A percentile compares a stretch with the other conserved stretches of the same genome.
Evolutionary conservation across 2,797 vertebrate genomes (phyloP).

Genomic region (Prionace glauca): DNA sequence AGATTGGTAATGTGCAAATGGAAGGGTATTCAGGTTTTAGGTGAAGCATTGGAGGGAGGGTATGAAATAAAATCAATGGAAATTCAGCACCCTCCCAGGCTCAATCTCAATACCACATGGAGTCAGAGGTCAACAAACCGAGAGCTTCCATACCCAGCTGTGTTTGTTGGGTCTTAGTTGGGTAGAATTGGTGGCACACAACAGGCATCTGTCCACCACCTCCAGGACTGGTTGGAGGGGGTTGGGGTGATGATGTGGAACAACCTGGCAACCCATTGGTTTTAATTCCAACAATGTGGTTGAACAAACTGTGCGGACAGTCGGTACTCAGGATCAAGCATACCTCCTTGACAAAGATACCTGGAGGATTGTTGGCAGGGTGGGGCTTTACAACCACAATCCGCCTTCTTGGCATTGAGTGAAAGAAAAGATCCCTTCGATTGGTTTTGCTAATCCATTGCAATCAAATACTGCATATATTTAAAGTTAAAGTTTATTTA

Average conservation of each 20-base stretch:
- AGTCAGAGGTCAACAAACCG: not conserved
- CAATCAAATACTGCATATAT: not conserved
- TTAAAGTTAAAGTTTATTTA: too few relatives aligned
- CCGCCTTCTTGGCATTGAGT: not conserved
- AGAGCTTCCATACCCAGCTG: too few relatives aligned
- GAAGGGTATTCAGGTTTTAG: not conserved
- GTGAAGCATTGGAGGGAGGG: not conserved
- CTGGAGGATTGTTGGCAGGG: not conserved
- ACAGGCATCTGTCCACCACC: not conserved
- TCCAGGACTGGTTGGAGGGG: too few relatives aligned
- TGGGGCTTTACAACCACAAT: not conserved
- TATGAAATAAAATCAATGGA: not conserved
- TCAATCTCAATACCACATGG: not conserved
- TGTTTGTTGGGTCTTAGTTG: not conserved
- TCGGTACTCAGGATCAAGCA: not conserved
- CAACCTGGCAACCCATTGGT: not conserved
- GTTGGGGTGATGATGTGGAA: not conserved
- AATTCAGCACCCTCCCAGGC: not conserved
- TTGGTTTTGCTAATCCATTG: not conserved
- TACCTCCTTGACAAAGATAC: not conserved
- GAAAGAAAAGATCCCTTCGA: not conserved
- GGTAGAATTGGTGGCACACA: not conserved
- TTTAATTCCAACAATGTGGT: not conserved
- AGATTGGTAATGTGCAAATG: not conserved
- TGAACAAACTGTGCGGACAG: not conserved